Evolutionary conservation across 2,113 vertebrate genomes (phyloP).

Genomic region (Stictonetta naevosa): DNA sequence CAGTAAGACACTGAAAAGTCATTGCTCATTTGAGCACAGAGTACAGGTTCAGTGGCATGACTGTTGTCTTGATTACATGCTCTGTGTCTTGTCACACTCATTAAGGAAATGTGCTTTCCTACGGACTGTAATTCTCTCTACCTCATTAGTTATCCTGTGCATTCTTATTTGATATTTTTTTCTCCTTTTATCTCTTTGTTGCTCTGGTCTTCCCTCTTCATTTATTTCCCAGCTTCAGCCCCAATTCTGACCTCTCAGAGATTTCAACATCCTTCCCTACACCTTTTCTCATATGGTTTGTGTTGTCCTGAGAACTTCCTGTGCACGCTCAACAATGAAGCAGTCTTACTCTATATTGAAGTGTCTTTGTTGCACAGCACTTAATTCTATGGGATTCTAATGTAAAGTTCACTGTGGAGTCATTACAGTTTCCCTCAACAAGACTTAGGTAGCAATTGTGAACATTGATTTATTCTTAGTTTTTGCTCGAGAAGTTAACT

Average conservation of each 20-base stretch:
- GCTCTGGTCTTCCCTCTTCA: neutral
- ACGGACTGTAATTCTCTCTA: neutral
- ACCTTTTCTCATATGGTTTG: neutral
- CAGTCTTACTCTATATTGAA: neutral
- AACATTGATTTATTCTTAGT: neutral
- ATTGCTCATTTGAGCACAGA: neutral
- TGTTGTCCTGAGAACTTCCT: neutral
- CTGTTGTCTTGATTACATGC: neutral
- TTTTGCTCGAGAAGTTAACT: neutral
- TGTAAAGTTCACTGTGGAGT: neutral
- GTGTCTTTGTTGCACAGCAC: neutral
- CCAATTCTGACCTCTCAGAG: neutral
- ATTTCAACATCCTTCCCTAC: neutral
- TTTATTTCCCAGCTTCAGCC: neutral
- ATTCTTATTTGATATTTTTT: neutral
- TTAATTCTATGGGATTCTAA: neutral
- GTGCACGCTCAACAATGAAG: rapidly evolving
- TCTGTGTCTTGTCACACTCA: neutral
- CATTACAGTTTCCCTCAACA: neutral
- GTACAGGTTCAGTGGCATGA: neutral
- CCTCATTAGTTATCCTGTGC: neutral
- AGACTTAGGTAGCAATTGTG: neutral
- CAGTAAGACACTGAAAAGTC: neutral
- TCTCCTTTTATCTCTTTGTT: neutral
- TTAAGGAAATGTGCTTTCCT: neutral